Conservation (phyloP, 2,113 vertebrate species). For the Notechis scutatus region DNA sequence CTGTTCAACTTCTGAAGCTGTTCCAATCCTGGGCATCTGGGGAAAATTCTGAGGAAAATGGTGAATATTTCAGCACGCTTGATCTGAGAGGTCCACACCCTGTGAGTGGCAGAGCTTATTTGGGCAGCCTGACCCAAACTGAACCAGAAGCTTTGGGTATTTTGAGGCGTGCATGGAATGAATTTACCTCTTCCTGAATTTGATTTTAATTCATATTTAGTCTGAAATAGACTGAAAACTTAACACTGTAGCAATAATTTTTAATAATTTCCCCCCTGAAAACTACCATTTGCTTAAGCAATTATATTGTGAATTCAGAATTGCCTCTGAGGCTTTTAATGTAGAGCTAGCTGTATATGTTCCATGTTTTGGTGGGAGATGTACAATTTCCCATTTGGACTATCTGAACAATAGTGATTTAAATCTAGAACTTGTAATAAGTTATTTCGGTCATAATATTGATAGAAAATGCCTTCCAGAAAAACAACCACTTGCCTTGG, state of each 20-base stretch:
- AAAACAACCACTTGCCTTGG: neutral
- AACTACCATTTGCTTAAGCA: neutral
- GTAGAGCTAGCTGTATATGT: neutral
- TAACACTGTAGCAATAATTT: neutral
- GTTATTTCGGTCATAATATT: neutral
- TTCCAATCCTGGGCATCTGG: neutral
- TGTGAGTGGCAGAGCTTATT: neutral
- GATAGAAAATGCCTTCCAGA: neutral
- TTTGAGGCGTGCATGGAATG: neutral
- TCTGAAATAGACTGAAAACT: neutral
- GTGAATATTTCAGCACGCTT: neutral
- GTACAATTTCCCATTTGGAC: neutral
- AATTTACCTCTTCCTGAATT: neutral
- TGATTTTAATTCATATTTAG: neutral
- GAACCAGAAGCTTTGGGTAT: neutral
- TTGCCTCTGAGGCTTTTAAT: neutral
- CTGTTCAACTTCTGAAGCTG: neutral
- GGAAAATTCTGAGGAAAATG: neutral
- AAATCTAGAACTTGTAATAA: neutral
- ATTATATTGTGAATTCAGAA: rapidly evolving
- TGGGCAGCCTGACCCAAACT: neutral
- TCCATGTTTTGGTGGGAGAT: neutral
- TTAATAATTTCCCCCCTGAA: neutral
- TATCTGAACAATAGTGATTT: neutral
- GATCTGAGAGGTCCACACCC: neutral